phyloP scores from a whole-genome alignment of 2,797 vertebrate genomes.

The Dromococcyx pavoninus region DNA sequence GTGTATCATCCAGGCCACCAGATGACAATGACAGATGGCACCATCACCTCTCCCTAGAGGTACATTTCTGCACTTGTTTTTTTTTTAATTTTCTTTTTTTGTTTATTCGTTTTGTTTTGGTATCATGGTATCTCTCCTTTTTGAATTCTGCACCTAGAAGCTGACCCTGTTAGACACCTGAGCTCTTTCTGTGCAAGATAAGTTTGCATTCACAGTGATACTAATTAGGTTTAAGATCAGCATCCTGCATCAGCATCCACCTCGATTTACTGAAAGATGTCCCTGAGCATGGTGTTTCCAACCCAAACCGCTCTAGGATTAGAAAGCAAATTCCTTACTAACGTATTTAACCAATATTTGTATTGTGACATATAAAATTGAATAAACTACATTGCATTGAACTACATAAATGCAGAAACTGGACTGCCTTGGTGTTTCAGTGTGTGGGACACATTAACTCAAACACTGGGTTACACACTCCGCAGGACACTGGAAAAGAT shows the following conservation, averaged over 20 bases:
- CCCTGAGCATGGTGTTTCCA: background rate
- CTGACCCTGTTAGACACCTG: accelerated
- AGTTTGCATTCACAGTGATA: background rate
- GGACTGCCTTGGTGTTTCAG: background rate
- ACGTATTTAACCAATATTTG: background rate
- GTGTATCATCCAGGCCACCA: background rate
- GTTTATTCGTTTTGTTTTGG: background rate
- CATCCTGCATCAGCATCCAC: background rate
- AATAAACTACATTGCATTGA: background rate
- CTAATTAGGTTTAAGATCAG: background rate
- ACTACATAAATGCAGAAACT: background rate
- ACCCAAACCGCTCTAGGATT: background rate
- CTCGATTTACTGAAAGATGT: background rate
- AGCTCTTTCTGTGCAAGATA: background rate
- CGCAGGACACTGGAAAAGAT: background rate
- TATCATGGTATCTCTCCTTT: background rate
- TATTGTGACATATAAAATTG: background rate
- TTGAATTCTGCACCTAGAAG: background rate
- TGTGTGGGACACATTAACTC: accelerated
- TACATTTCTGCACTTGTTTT: background rate
- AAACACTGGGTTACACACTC: background rate
- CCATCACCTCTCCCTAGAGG: background rate
- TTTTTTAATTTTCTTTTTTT: accelerated
- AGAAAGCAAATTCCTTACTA: background rate
- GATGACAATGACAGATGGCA: background rate